These are phyloP conservation scores for Cecidostiba fungosa DNA, from an alignment of 2,888 invertebrate species.

Conservation along the genomic window DNA sequence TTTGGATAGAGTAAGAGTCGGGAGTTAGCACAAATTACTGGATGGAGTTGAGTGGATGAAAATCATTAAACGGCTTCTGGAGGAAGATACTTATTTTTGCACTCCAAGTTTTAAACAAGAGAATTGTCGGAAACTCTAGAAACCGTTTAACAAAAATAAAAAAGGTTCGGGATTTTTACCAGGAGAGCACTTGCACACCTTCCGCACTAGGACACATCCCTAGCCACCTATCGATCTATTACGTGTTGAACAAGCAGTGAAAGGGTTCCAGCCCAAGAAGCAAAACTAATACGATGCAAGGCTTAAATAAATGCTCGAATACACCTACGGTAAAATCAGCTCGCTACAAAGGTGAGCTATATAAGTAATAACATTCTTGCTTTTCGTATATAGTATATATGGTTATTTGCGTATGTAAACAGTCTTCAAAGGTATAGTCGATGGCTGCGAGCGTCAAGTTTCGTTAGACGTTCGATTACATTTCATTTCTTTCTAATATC, in stretches of 20 bases:
- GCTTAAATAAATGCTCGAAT: constrained; percentile 78
- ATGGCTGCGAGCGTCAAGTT: constrained; percentile 55
- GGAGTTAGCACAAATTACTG: constrained; percentile 41
- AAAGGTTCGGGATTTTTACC: not conserved
- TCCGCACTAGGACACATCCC: constrained; percentile 78
- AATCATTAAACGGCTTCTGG: constrained; percentile 29
- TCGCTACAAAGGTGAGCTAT: constrained; percentile 79
- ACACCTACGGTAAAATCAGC: constrained; percentile 78
- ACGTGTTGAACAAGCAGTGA: constrained; percentile 79
- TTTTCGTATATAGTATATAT: constrained; percentile 66
- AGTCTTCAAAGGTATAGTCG: constrained; percentile 75
- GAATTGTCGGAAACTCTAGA: constrained; percentile 17
- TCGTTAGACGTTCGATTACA: not conserved
- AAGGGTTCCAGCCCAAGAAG: constrained; percentile 80
- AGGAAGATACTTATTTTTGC: not conserved
- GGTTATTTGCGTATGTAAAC: constrained; percentile 74
- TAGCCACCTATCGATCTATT: constrained; percentile 77
- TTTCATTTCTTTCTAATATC: constrained; percentile 28
- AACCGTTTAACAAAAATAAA: not conserved
- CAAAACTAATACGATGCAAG: constrained; percentile 81
- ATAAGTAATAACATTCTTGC: constrained; percentile 76
- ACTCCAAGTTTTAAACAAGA: not conserved
- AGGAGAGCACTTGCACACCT: constrained; percentile 78
- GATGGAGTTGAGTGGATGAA: constrained; percentile 26
- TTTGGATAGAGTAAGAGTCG: constrained; percentile 25